Percentiles rank a stretch among this genome's conserved stretches.
Conservation (phyloP, 2,888 invertebrate species). For the Invenusta paracnida region DNA sequence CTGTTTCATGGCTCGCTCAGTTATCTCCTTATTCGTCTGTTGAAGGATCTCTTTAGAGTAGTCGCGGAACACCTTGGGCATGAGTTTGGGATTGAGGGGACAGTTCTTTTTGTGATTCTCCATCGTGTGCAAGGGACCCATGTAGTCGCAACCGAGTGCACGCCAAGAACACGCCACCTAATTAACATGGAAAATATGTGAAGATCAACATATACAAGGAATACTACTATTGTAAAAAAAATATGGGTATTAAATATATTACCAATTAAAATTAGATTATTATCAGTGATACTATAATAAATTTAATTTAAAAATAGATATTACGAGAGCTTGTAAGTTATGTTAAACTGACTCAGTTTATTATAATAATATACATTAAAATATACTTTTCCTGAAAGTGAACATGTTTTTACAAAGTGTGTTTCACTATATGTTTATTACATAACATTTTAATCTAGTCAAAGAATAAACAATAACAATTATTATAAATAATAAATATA, state of each 20-base stretch:
- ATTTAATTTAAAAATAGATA: too few species aligned
- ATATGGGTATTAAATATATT: background rate
- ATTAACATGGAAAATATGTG: background rate
- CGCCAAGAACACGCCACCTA: slow-evolving; percentile 54
- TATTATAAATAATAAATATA: too few species aligned
- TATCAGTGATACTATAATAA: too few species aligned
- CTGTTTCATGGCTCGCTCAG: background rate
- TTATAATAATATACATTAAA: background rate
- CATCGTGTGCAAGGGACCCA: slow-evolving; percentile 50
- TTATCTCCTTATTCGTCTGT: background rate
- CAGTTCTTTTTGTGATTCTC: slow-evolving; percentile 50
- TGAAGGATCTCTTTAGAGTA: background rate
- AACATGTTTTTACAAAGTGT: too few species aligned
- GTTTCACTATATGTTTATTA: too few species aligned
- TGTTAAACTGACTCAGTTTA: background rate
- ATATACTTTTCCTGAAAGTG: background rate
- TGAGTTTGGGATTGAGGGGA: slow-evolving; percentile 51
- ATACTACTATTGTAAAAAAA: background rate
- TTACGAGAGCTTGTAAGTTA: background rate
- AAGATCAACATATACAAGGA: background rate
- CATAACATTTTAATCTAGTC: too few species aligned
- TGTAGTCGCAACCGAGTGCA: slow-evolving; percentile 50
- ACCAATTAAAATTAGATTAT: too few species aligned
- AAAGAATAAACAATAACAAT: too few species aligned
- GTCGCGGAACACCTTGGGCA: slow-evolving; percentile 50